Evolutionary conservation across 2,888 invertebrate species (phyloP).

Genomic region (Dryobota labecula): DNA sequence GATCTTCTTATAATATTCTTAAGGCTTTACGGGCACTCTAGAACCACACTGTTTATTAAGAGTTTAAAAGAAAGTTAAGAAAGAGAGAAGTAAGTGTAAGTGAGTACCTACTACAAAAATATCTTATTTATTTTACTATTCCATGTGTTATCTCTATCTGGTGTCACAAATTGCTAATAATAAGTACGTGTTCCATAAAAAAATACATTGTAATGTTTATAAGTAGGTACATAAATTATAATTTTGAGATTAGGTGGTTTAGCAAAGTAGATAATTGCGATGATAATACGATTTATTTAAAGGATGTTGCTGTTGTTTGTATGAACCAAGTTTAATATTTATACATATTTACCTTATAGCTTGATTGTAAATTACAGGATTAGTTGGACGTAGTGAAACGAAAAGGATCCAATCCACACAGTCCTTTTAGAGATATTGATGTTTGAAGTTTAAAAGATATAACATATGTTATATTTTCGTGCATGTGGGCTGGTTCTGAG

Average conservation of each 20-base stretch:
- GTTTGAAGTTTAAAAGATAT: too few species aligned
- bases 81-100: too few species aligned
- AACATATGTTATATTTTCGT: too few species aligned
- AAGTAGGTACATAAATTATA: not conserved
- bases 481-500: too few species aligned
- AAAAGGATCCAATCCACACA: too few species aligned
- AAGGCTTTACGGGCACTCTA: not conserved
- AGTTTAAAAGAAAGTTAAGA: not conserved
- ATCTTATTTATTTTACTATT: slow-evolving; percentile 14
- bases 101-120: not conserved
- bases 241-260: slow-evolving; percentile 25
- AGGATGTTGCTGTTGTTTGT: slow-evolving; percentile 11
- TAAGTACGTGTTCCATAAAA: not conserved
- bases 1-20: not conserved
- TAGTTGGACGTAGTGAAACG: too few species aligned
- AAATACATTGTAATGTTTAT: not conserved
- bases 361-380: not conserved
- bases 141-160: slow-evolving; percentile 22
- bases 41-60: not conserved
- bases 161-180: slow-evolving; percentile 1
- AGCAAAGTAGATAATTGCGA: slow-evolving; percentile 25
- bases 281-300: slow-evolving; percentile 18
- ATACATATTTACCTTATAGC: not conserved
- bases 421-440: too few species aligned
- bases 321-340: not conserved